Conservation (phyloP, 2,113 vertebrate genomes). For the Callaeas wilsoni region DNA sequence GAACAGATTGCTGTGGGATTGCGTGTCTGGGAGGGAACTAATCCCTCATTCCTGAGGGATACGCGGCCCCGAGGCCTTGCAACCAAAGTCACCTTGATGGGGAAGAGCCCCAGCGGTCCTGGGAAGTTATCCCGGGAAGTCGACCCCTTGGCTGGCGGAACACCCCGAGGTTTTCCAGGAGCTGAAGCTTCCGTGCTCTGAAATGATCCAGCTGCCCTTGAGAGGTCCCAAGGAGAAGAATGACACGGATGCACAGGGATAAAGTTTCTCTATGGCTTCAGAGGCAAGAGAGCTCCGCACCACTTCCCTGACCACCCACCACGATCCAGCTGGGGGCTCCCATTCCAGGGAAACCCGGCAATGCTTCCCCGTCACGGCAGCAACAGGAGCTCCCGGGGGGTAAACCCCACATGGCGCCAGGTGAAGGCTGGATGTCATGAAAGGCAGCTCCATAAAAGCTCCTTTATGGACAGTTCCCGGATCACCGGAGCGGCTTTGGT, state of each 20-base stretch:
- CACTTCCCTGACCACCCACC: not conserved
- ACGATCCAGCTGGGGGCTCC: not conserved
- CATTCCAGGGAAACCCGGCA: not conserved
- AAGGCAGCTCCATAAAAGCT: conserved; percentile 32
- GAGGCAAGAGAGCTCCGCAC: not conserved
- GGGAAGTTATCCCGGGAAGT: not conserved
- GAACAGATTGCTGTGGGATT: not conserved
- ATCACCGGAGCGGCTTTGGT: accelerated
- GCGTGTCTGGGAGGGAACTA: not conserved
- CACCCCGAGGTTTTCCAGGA: not conserved
- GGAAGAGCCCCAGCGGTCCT: not conserved
- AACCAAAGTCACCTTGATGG: not conserved
- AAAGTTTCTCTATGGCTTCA: not conserved
- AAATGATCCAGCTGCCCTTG: not conserved
- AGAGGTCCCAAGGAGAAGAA: not conserved
- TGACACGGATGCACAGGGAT: not conserved
- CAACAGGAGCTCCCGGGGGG: not conserved
- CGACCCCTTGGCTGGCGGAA: not conserved
- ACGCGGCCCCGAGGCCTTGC: accelerated
- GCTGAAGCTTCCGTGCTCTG: not conserved
- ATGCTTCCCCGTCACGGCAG: not conserved
- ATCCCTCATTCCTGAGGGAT: not conserved
- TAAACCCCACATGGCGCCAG: accelerated
- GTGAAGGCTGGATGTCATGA: not conserved
- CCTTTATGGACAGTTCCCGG: not conserved